Percentiles rank a stretch among this genome's conserved stretches.
Conservation (phyloP, 1,140 invertebrate species). For the Caenorhabditis remanei region DNA sequence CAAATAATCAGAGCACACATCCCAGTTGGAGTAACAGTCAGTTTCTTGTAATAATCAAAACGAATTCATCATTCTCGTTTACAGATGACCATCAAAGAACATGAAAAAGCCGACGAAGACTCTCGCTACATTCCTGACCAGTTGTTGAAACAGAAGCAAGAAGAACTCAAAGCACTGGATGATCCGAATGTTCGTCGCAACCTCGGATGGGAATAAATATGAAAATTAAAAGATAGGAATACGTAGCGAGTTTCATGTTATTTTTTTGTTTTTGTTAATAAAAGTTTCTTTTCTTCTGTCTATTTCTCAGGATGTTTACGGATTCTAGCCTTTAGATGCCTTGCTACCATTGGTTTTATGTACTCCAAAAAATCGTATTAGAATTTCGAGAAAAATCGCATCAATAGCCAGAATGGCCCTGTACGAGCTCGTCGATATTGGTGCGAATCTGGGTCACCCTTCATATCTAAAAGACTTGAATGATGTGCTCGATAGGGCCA, state of each 20-base stretch:
- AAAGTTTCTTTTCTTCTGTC: not conserved
- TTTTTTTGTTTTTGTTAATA: conserved; percentile 24
- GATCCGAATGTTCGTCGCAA: conserved; percentile 71
- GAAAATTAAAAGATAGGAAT: not conserved
- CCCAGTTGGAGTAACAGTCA: conserved; percentile 70
- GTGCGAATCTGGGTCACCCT: conserved; percentile 94
- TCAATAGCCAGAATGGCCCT: conserved; percentile 15
- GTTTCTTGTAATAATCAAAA: not conserved
- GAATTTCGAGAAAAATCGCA: not conserved
- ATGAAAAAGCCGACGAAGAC: conserved; percentile 74
- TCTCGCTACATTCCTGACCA: conserved; percentile 76
- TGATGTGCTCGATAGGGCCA: conserved; percentile 90
- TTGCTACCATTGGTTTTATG: not conserved
- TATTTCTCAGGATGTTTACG: not conserved
- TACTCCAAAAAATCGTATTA: not conserved
- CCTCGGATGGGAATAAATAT: conserved; percentile 75
- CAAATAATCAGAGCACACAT: conserved; percentile 71
- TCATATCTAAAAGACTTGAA: conserved; percentile 92
- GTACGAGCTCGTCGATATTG: conserved; percentile 85
- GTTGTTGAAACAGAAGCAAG: conserved; percentile 72
- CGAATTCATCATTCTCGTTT: not conserved
- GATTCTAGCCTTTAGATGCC: not conserved
- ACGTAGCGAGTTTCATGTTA: conserved; percentile 23
- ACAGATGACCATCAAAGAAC: conserved; percentile 74
- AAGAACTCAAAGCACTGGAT: conserved; percentile 75